phyloP scores from a whole-genome alignment of 2,888 invertebrate genomes.

The Ophion obscuratus region DNA sequence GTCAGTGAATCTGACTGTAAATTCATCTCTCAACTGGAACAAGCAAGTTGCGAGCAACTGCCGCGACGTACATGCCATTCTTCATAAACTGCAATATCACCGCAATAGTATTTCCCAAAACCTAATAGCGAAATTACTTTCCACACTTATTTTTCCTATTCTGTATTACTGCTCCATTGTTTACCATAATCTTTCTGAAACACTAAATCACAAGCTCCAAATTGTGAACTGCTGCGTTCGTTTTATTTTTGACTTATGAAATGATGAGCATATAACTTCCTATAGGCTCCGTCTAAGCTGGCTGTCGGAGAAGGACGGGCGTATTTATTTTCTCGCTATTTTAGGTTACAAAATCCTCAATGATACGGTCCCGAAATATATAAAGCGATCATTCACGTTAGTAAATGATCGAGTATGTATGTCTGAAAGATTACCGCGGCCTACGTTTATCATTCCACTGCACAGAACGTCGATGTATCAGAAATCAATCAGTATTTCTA shows the following conservation, averaged over 20 bases:
- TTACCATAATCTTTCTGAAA: neutral
- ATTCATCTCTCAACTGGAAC: neutral
- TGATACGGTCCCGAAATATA: neutral
- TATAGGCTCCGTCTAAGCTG: constrained; percentile 29
- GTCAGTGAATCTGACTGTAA: neutral
- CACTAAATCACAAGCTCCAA: neutral
- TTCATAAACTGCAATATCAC: constrained; percentile 35
- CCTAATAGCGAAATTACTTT: neutral
- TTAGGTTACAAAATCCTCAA: neutral
- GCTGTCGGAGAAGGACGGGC: constrained; percentile 16
- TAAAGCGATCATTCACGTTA: neutral
- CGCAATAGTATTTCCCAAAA: neutral
- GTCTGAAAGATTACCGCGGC: neutral
- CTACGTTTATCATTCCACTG: neutral
- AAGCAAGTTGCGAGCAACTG: neutral
- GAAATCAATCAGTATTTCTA: neutral
- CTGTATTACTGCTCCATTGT: constrained; percentile 10
- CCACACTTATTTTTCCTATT: neutral
- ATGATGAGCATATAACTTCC: constrained; percentile 34
- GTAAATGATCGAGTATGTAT: neutral
- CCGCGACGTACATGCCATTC: constrained; percentile 8
- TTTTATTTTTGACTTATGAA: neutral
- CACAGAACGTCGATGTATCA: neutral
- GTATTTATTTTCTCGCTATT: neutral
- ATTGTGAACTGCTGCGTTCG: neutral